Evolutionary conservation across 2,113 vertebrate genomes (phyloP), one percentile per base, ranked within the genome.

Genomic region (Archilochus colubris): DNA sequence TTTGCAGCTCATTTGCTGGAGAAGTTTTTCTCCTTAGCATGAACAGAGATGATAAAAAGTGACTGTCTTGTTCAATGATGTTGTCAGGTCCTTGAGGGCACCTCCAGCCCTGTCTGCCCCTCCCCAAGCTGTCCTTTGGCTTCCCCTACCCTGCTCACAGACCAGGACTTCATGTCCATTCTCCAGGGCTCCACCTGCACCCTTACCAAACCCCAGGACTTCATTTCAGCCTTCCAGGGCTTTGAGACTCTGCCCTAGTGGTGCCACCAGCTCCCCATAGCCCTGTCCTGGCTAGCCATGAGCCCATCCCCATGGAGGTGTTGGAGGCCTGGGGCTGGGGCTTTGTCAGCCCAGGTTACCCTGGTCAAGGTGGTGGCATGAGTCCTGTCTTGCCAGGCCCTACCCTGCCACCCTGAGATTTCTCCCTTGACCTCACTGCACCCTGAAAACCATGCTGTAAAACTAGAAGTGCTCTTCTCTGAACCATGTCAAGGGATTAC

Each of bases 401-500:
- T 51, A 58, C 14, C 13, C 31, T 70, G 36, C 21, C 24, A 6
- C 14, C 8, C 7, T 53, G 46, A 4, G 46, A 44, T 82, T 70
- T 77, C n/a, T 69, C 50, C 20, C 10, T 0, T 7, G 8, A 17
- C 24, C 36, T 80, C 1, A 0, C 1, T 59, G 54, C 18, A 76
- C n/a, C 14, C 62, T 72, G 36, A 57, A 7, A 44, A 30, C 18
- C n/a, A 44, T 31, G 21, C 18, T 30, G 2, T 38, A 36, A 75
- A 80, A 38, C 33, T 44, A 25, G 9, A 7, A 44, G 59, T 36
- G 36, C 51, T 61, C 36, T 73, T 72, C n/a, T 58, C 46, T 62
- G 38, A 86, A 62, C 24, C 36, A 7, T 12, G 14, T 24, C 9
- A 43, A 27, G 68, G 46, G n/a, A 44, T 58, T 58, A 62, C 18